phyloP scores from a whole-genome alignment of 2,113 vertebrate genomes.

The Hippopotamus amphibius region DNA sequence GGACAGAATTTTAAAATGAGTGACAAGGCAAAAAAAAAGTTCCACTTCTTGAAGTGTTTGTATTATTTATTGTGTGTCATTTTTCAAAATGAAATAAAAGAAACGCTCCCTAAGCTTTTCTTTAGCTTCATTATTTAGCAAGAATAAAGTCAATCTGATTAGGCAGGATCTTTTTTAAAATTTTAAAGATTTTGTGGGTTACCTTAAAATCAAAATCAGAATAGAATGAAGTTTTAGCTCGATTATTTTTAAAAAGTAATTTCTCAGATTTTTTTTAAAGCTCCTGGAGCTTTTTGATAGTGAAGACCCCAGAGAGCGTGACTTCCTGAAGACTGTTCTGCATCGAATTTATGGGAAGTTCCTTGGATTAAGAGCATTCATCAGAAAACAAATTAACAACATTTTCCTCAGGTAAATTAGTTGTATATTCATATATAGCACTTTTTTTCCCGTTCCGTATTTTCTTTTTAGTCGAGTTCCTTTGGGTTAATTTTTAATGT shows the following conservation, averaged over 20 bases:
- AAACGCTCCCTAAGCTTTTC: slow-evolving; percentile 7
- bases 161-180: not conserved
- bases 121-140: slow-evolving; percentile 49
- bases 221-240: slow-evolving; percentile 71
- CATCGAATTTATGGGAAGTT: slow-evolving; percentile 99
- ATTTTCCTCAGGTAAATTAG: slow-evolving; percentile 95
- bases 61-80: not conserved
- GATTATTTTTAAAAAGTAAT: slow-evolving; percentile 83
- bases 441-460: not conserved
- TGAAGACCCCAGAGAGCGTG: slow-evolving; percentile 98
- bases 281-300: slow-evolving; percentile 98
- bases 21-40: not conserved
- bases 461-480: not conserved
- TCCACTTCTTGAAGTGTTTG: slow-evolving; percentile 15
- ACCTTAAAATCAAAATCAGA: slow-evolving; percentile 54
- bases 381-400: slow-evolving; percentile 99
- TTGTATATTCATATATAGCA: not conserved
- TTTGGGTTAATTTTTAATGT: slow-evolving; percentile 31
- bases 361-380: slow-evolving; percentile 97
- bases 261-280: slow-evolving; percentile 87
- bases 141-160: slow-evolving; percentile 1
- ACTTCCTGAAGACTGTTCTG: slow-evolving; percentile 98
- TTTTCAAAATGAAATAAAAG: slow-evolving; percentile 25
- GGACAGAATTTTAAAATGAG: slow-evolving; percentile 54
- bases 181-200: slow-evolving; percentile 23